Conservation (phyloP, 2,888 invertebrate species). For the Nineta flava region DNA sequence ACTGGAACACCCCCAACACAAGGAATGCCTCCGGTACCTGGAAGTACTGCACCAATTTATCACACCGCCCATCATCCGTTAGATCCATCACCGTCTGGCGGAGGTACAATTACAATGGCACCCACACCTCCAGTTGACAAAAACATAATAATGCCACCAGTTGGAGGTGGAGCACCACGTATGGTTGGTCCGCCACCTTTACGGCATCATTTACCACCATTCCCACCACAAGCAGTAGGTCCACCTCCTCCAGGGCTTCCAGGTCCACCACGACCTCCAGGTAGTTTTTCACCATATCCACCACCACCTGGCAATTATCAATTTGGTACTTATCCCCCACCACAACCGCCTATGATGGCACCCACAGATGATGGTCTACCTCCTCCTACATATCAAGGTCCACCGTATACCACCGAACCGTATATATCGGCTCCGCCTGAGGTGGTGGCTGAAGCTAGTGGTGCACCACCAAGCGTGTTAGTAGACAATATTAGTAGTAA, state of each 20-base stretch:
- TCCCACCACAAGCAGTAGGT: conserved; percentile 17
- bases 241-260: conserved; percentile 10
- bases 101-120: conserved; percentile 31
- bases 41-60: conserved; percentile 25
- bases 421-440: conserved; percentile 13
- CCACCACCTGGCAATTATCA: conserved; percentile 31
- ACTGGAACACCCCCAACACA: conserved; percentile 15
- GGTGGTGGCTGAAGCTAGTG: conserved; percentile 11
- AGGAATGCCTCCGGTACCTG: conserved; percentile 17
- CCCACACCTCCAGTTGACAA: conserved; percentile 17
- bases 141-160: conserved; percentile 25
- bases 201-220: conserved; percentile 21
- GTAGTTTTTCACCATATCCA: conserved; percentile 29
- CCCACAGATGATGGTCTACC: conserved; percentile 25
- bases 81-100: conserved; percentile 37
- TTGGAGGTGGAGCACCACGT: conserved; percentile 20
- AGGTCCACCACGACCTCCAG: conserved; percentile 20
- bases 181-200: conserved; percentile 22
- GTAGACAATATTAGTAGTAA: conserved; percentile 22
- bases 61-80: conserved; percentile 31
- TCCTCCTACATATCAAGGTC: conserved; percentile 26
- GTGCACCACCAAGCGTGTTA: conserved; percentile 12
- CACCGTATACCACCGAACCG: conserved; percentile 22
- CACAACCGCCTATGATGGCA: conserved; percentile 21
- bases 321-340: conserved; percentile 29